These are phyloP conservation scores for Eristalis arbustorum DNA, from an alignment of 2,888 invertebrate species.

Conservation along the genomic window DNA sequence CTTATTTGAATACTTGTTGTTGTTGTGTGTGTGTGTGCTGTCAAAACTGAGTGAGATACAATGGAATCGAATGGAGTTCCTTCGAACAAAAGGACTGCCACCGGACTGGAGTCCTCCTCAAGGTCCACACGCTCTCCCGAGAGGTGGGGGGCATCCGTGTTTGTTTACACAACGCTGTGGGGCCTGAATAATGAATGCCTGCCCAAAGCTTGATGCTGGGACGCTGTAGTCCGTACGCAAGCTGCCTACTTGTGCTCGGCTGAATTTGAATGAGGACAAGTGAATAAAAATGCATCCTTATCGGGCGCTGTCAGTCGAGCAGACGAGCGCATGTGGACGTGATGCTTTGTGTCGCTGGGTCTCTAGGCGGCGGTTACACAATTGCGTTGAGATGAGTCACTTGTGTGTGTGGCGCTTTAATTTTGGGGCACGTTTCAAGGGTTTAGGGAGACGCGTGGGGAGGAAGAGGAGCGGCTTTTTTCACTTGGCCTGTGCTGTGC, in stretches of 20 bases:
- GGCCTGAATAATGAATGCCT: conserved; percentile 50
- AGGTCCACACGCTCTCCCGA: background rate
- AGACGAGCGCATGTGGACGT: no score
- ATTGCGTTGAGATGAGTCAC: no score
- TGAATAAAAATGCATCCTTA: conserved; percentile 23
- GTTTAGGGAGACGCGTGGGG: no score
- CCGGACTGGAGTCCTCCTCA: background rate
- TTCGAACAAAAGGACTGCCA: conserved; percentile 16
- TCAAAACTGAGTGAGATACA: conserved; percentile 44
- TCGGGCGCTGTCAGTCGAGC: background rate
- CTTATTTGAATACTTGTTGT: conserved; percentile 56
- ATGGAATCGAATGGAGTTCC: conserved; percentile 48
- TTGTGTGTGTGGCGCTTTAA: no score
- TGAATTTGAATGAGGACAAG: background rate
- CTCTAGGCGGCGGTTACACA: no score
- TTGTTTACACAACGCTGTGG: background rate
- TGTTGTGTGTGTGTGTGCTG: conserved; percentile 10
- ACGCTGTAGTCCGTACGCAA: conserved; percentile 5
- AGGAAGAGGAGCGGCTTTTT: no score
- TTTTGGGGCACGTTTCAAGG: no score
- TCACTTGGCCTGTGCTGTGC: no score
- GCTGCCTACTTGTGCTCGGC: conserved; percentile 4
- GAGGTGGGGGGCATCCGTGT: background rate
- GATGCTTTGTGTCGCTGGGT: no score
- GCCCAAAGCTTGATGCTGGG: conserved; percentile 24